Evolutionary conservation across 2,797 vertebrate species (phyloP).

Genomic region (Eremophila alpestris): DNA sequence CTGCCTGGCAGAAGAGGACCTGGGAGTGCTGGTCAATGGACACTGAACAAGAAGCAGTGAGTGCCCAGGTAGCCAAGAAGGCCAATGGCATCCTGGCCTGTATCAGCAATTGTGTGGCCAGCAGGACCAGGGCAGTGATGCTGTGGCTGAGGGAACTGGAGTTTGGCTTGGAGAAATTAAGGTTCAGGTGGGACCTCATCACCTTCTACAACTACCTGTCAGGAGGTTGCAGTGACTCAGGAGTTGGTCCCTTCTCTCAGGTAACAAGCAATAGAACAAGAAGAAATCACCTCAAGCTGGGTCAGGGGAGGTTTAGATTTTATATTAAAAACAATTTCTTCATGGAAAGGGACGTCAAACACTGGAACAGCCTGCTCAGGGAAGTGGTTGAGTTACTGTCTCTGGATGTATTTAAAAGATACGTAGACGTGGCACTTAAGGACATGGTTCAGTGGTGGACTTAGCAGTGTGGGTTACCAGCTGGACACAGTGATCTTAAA

Average conservation of each 20-base stretch:
- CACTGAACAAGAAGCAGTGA: too few relatives aligned
- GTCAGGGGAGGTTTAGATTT: not conserved
- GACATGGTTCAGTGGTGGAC: not conserved
- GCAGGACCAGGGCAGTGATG: not conserved
- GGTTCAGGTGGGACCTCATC: not conserved
- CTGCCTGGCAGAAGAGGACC: fast-evolving
- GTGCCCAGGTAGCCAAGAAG: not conserved
- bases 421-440: not conserved
- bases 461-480: fast-evolving
- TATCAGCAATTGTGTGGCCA: not conserved
- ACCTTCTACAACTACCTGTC: not conserved
- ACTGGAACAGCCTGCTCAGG: not conserved
- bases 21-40: not conserved
- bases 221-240: not conserved
- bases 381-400: not conserved
- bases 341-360: not conserved
- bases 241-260: not conserved
- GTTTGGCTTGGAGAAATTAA: not conserved
- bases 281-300: not conserved
- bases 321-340: not conserved
- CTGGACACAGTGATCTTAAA: not conserved
- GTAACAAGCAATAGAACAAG: not conserved
- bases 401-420: not conserved
- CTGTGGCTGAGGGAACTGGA: not conserved
- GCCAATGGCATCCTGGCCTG: not conserved